A percentile compares a stretch with the other conserved stretches of the same genome.
Conservation (phyloP, 1,140 invertebrate genomes). For the Planococcus citri region DNA sequence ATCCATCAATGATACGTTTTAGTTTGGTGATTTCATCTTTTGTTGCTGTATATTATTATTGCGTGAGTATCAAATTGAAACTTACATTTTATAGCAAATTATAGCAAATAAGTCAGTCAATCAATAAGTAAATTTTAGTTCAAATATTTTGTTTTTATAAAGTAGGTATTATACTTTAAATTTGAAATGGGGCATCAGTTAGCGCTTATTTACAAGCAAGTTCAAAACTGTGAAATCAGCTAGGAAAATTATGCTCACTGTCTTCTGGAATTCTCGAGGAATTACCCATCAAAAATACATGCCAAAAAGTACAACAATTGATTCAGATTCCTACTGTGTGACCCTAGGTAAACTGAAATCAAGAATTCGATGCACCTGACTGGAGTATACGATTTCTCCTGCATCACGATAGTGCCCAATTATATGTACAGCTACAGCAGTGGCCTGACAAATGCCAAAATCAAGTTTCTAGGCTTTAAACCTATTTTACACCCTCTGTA, state of each 20-base stretch:
- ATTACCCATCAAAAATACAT: constrained; percentile 28
- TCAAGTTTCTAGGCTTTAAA: constrained; percentile 30
- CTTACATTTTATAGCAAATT: too few relatives aligned
- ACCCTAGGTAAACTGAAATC: constrained; percentile 24
- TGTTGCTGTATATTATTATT: too few relatives aligned
- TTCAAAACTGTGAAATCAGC: constrained; percentile 29
- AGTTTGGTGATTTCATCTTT: too few relatives aligned
- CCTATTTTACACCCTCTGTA: constrained; percentile 31
- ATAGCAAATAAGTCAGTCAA: too few relatives aligned
- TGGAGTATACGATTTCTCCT: constrained; percentile 20
- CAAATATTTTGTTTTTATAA: too few relatives aligned
- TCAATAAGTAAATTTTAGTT: too few relatives aligned
- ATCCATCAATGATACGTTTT: too few relatives aligned
- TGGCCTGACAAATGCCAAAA: constrained; percentile 19
- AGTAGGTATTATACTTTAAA: too few relatives aligned
- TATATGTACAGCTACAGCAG: constrained; percentile 24
- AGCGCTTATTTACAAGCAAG: constrained; percentile 26
- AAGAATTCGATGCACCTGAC: background rate
- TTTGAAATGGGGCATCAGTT: too few relatives aligned
- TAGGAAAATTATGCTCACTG: constrained; percentile 29
- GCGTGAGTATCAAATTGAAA: too few relatives aligned
- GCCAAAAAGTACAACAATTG: constrained; percentile 27
- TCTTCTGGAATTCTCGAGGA: constrained; percentile 28
- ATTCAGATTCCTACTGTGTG: constrained; percentile 26
- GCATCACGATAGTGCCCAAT: constrained; percentile 25